Evolutionary conservation across 2,888 invertebrate species (phyloP).

Genomic region (Neoscelio sp.): DNA sequence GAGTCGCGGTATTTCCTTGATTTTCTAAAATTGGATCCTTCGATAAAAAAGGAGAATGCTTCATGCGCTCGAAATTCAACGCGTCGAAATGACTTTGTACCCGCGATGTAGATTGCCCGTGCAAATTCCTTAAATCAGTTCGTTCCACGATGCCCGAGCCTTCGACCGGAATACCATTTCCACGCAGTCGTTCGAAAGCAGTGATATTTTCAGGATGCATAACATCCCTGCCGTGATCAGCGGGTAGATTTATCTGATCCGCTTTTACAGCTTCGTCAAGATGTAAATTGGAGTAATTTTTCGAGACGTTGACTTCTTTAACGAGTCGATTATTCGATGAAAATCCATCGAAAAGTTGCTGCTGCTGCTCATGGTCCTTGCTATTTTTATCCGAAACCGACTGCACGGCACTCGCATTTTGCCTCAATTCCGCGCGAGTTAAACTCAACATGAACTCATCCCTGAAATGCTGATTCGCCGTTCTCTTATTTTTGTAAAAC

Average conservation of each 20-base stretch:
- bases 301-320: slow-evolving; percentile 76
- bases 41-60: slow-evolving; percentile 72
- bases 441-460: slow-evolving; percentile 73
- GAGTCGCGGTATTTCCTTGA: slow-evolving; percentile 32
- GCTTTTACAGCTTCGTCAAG: slow-evolving; percentile 68
- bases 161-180: slow-evolving; percentile 71
- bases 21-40: slow-evolving; percentile 48
- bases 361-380: slow-evolving; percentile 69
- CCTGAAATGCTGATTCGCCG: slow-evolving; percentile 67
- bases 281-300: slow-evolving; percentile 76
- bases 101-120: slow-evolving; percentile 75
- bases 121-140: slow-evolving; percentile 73
- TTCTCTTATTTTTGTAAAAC: slow-evolving; percentile 72
- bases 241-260: slow-evolving; percentile 2
- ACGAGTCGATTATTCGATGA: slow-evolving; percentile 72
- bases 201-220: slow-evolving; percentile 70
- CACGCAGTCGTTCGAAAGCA: slow-evolving; percentile 74
- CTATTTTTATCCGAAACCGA: slow-evolving; percentile 70
- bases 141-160: slow-evolving; percentile 72
- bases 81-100: slow-evolving; percentile 73
- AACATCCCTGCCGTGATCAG: slow-evolving; percentile 69
- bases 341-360: slow-evolving; percentile 67
- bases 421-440: slow-evolving; percentile 68
- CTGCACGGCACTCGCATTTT: slow-evolving; percentile 66
- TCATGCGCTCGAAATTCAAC: slow-evolving; percentile 78